Evolutionary conservation across 1,140 invertebrate genomes (phyloP).

Genomic region (Aporrectodea caliginosa): DNA sequence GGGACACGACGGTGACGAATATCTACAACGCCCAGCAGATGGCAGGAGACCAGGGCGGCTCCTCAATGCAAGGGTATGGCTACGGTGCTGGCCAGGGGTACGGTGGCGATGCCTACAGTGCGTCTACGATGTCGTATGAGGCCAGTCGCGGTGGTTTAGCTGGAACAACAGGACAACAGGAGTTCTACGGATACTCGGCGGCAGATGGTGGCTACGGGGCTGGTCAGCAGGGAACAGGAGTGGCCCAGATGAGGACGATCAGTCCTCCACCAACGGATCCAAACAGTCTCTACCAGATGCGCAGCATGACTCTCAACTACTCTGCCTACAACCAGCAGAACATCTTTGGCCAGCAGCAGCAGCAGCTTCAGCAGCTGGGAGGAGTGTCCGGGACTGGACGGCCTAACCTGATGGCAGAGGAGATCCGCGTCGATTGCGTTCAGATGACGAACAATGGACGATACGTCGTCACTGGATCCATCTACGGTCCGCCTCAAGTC

Average conservation of each 20-base stretch:
- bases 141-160: background rate
- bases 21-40: constrained; percentile 1
- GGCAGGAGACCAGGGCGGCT: background rate
- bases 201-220: background rate
- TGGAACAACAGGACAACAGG: background rate
- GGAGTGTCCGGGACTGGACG: background rate
- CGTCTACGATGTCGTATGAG: background rate
- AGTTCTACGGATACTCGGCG: background rate
- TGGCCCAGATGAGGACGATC: background rate
- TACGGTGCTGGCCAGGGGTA: background rate
- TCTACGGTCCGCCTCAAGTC: constrained; percentile 53
- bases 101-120: background rate
- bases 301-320: constrained; percentile 25
- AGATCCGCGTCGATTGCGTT: constrained; percentile 53
- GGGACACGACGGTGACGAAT: background rate
- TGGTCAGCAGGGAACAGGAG: background rate
- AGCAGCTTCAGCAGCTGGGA: background rate
- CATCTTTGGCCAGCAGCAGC: background rate
- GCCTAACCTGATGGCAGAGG: constrained; percentile 37
- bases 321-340: constrained; percentile 18
- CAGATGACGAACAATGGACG: constrained; percentile 49
- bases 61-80: background rate
- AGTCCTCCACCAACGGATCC: background rate
- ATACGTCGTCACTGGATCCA: constrained; percentile 53
- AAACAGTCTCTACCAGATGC: constrained; percentile 20